A percentile compares a stretch with the other conserved stretches of the same genome.
These are phyloP conservation scores for Saxidomus purpurata DNA, from an alignment of 1,140 invertebrate genomes.

Conservation along the genomic window DNA sequence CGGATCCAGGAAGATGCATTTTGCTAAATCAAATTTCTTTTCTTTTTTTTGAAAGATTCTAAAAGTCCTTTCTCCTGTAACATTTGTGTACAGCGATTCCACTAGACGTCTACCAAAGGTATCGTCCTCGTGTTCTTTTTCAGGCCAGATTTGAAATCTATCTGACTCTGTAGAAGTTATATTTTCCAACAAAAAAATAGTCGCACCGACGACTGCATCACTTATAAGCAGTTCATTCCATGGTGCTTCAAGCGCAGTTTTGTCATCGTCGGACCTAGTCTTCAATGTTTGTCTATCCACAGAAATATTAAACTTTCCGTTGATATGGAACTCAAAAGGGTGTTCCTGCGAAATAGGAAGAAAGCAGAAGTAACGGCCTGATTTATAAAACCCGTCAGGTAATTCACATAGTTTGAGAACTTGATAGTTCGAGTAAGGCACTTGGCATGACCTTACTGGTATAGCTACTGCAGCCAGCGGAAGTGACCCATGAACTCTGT, in stretches of 20 bases:
- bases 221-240: too few relatives aligned
- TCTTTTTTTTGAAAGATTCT: too few relatives aligned
- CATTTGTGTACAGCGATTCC: slow-evolving; percentile 13
- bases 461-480: slow-evolving; percentile 72
- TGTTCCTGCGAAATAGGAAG: slow-evolving; percentile 70
- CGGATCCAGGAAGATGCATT: too few relatives aligned
- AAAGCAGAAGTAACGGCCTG: slow-evolving; percentile 74
- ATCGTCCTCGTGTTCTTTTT: background rate
- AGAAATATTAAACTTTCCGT: slow-evolving; percentile 72
- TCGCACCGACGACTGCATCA: slow-evolving; percentile 68
- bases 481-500: too few relatives aligned
- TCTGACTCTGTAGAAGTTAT: too few relatives aligned
- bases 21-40: too few relatives aligned
- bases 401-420: background rate
- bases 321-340: slow-evolving; percentile 73
- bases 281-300: slow-evolving; percentile 64
- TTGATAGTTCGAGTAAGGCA: too few relatives aligned
- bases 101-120: background rate
- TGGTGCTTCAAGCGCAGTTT: too few relatives aligned
- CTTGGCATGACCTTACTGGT: too few relatives aligned
- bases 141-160: too few relatives aligned
- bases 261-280: slow-evolving; percentile 68
- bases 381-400: slow-evolving; percentile 63
- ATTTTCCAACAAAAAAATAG: too few relatives aligned
- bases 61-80: background rate